These are phyloP conservation scores for Corapipo altera DNA, from an alignment of 2,113 vertebrate species.

Conservation along the genomic window DNA sequence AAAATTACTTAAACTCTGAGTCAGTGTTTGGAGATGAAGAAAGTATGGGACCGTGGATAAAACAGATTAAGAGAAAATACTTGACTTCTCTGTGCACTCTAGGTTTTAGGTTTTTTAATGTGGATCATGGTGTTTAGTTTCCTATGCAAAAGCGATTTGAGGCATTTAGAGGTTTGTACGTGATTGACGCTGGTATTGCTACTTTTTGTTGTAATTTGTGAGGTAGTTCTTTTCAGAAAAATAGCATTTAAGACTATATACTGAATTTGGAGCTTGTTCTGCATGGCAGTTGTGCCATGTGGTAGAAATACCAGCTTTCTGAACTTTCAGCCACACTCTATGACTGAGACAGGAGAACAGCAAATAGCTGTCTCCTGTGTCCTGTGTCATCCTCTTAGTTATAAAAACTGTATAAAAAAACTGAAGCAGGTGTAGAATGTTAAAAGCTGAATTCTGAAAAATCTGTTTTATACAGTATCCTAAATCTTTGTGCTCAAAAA, in stretches of 20 bases:
- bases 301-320: not conserved
- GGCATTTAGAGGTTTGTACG: not conserved
- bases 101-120: not conserved
- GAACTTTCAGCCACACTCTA: not conserved
- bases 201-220: not conserved
- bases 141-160: not conserved
- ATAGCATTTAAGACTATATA: not conserved
- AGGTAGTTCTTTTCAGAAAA: not conserved
- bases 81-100: not conserved
- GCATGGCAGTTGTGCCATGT: not conserved
- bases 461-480: not conserved
- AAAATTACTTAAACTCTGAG: not conserved
- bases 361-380: not conserved
- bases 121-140: not conserved
- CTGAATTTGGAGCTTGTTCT: not conserved
- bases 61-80: not conserved
- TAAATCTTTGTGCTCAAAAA: not conserved
- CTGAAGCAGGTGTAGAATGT: not conserved
- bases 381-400: not conserved
- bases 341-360: not conserved
- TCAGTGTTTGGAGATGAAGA: not conserved
- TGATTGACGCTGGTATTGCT: not conserved
- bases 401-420: not conserved
- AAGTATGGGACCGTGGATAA: not conserved
- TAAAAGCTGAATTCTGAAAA: not conserved